Conservation (phyloP, 2,797 vertebrate genomes). For the Sebastes iracundus region DNA sequence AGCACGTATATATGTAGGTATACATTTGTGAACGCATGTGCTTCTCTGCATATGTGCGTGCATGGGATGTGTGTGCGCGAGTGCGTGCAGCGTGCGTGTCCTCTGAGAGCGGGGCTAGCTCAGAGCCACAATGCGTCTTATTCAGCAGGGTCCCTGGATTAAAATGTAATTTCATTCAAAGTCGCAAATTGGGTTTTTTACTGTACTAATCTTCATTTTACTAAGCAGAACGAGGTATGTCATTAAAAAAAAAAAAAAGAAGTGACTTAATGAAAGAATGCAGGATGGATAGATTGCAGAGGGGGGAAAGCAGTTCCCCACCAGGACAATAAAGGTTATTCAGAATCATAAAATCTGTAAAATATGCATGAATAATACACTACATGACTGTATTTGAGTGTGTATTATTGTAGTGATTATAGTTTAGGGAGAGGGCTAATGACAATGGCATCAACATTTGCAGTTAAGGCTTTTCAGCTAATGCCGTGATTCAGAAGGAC, state of each 20-base stretch:
- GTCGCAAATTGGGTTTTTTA: conserved; percentile 81
- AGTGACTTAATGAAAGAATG: conserved; percentile 79
- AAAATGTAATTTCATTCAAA: conserved; percentile 85
- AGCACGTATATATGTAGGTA: conserved; percentile 18
- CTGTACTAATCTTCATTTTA: conserved; percentile 83
- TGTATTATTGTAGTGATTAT: conserved; percentile 10
- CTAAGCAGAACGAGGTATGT: conserved; percentile 76
- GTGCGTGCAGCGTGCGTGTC: conserved; percentile 28
- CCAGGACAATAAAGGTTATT: conserved; percentile 57
- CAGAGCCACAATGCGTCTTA: conserved; percentile 78
- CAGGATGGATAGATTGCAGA: conserved; percentile 69
- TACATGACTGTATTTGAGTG: not conserved
- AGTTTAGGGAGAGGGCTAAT: conserved; percentile 10
- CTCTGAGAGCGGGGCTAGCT: conserved; percentile 63
- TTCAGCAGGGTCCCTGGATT: conserved; percentile 81
- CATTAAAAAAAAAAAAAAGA: conserved; percentile 67
- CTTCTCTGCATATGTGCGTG: not conserved
- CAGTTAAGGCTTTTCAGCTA: conserved; percentile 6
- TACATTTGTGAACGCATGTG: conserved; percentile 20
- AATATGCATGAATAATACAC: conserved; percentile 36
- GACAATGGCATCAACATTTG: conserved; percentile 21
- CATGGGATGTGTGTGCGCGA: not conserved
- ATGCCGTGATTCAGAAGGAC: conserved; percentile 1
- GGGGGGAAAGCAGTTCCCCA: conserved; percentile 25
- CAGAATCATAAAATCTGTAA: conserved; percentile 45